A percentile compares a stretch with the other conserved stretches of the same genome.
Conservation (phyloP, 2,113 vertebrate species). For the Psittacara wagleri region DNA sequence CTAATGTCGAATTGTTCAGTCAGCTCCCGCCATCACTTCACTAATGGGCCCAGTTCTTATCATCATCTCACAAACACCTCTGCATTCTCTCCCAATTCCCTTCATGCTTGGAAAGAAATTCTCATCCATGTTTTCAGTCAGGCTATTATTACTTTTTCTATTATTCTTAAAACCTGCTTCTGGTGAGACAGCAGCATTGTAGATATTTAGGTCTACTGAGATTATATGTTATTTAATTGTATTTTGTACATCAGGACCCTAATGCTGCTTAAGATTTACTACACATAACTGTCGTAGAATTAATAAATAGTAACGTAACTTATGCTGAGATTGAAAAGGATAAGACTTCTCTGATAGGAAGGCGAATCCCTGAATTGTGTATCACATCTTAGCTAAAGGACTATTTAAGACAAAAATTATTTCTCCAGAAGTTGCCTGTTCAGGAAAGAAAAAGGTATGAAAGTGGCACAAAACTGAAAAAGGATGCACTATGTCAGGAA, state of each 20-base stretch:
- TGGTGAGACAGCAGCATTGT: neutral
- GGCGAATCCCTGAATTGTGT: neutral
- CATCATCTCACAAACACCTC: constrained; percentile 44
- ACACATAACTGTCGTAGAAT: neutral
- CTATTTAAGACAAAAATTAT: neutral
- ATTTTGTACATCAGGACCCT: neutral
- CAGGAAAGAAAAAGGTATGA: neutral
- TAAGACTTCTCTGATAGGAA: neutral
- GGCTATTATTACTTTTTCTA: neutral
- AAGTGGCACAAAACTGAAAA: neutral
- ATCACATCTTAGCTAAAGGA: neutral
- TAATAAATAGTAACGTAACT: neutral
- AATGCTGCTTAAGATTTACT: neutral
- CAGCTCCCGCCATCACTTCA: constrained; percentile 41
- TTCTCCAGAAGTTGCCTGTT: neutral
- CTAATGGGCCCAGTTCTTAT: constrained; percentile 58
- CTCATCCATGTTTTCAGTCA: neutral
- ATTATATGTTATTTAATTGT: neutral
- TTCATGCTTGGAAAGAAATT: constrained; percentile 2
- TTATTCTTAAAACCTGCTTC: neutral
- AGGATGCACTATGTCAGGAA: neutral
- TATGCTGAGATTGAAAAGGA: neutral
- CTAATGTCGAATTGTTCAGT: neutral
- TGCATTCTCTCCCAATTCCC: neutral
- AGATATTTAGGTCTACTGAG: neutral